Percentiles rank a stretch among this genome's conserved stretches.
These are phyloP conservation scores for Eidolon dupreanum DNA, from an alignment of 2,797 vertebrate genomes.

Conservation along the genomic window DNA sequence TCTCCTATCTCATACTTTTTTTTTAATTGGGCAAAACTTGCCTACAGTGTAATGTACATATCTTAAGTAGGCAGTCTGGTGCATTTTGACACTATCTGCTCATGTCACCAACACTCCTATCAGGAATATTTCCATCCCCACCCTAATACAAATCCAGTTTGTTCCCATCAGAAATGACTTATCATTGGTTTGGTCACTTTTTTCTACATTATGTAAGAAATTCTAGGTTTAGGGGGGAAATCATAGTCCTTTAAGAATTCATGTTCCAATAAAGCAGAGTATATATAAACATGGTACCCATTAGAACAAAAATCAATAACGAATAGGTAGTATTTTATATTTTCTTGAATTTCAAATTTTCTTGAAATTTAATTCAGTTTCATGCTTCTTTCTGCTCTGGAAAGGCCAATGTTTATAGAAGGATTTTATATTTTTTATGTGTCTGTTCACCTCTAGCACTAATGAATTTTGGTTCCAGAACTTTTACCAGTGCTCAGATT, in stretches of 20 bases:
- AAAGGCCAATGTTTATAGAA: not conserved
- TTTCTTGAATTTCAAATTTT: not conserved
- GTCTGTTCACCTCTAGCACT: not conserved
- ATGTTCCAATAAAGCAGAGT: not conserved
- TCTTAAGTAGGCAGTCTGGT: not conserved
- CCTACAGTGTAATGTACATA: not conserved
- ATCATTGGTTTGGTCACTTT: not conserved
- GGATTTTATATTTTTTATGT: not conserved
- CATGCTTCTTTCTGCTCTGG: not conserved
- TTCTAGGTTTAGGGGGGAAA: not conserved
- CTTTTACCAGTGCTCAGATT: not conserved
- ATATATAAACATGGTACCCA: not conserved
- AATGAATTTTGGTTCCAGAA: not conserved
- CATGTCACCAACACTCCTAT: not conserved
- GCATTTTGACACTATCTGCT: not conserved
- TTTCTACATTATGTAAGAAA: not conserved
- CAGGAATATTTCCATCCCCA: not conserved
- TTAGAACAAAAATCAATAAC: not conserved
- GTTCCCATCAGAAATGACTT: not conserved
- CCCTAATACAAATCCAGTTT: not conserved
- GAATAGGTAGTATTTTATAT: not conserved
- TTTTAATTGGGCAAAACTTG: not conserved
- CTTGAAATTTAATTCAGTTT: not conserved
- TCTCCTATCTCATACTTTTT: not conserved
- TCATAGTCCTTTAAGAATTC: not conserved